Percentiles rank a stretch among this genome's conserved stretches.
phyloP scores from a whole-genome alignment of 2,888 invertebrate species.

The Athripsodes cinereus region DNA sequence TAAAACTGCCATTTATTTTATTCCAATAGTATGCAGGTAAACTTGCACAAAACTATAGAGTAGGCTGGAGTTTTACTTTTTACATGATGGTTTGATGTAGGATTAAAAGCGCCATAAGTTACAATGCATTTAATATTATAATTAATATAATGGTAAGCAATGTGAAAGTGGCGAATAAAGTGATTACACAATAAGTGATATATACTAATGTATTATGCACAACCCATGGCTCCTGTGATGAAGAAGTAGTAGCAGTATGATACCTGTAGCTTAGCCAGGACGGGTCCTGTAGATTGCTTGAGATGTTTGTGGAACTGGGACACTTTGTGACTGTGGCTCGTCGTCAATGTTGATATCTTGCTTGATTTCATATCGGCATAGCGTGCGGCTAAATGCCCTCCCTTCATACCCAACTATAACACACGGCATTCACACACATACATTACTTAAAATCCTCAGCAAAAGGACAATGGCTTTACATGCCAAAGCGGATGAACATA shows the following conservation, averaged over 20 bases:
- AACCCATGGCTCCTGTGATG: not conserved
- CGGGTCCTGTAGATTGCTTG: conserved; percentile 78
- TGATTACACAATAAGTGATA: no score
- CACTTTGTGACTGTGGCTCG: conserved; percentile 85
- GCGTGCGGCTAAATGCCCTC: conserved; percentile 63
- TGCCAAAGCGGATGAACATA: no score
- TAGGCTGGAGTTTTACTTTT: no score
- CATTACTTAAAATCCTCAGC: conserved; percentile 21
- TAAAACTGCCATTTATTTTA: conserved; percentile 1
- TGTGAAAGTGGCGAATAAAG: no score
- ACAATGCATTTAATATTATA: no score
- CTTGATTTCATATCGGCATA: conserved; percentile 86
- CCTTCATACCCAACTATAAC: conserved; percentile 51
- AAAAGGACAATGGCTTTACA: no score
- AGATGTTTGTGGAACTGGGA: conserved; percentile 92
- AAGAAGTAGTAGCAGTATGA: not conserved
- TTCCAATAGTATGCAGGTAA: no score
- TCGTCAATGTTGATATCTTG: conserved; percentile 81
- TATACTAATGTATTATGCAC: no score
- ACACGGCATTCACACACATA: conserved; percentile 33
- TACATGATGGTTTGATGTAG: no score
- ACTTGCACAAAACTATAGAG: no score
- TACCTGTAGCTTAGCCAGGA: conserved; percentile 76
- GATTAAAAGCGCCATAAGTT: no score
- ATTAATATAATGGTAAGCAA: no score